Conservation (phyloP, 2,888 invertebrate species). For the Xanthorhoe designata region DNA sequence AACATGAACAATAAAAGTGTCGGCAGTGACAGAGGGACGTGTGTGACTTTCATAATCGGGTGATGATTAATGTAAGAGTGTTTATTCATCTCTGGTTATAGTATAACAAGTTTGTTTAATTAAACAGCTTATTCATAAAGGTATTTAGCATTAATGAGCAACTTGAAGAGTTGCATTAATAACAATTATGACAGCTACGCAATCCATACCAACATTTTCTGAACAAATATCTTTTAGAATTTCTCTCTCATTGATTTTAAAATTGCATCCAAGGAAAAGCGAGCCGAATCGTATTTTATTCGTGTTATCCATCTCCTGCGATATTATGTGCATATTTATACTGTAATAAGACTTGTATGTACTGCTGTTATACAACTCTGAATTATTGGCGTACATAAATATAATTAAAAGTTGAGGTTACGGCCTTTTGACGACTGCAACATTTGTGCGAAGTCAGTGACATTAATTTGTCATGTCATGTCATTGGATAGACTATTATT, state of each 20-base stretch:
- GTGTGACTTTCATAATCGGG: slow-evolving; percentile 38
- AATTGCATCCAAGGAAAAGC: slow-evolving; percentile 22
- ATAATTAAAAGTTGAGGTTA: slow-evolving; percentile 48
- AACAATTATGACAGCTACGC: slow-evolving; percentile 19
- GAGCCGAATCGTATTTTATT: slow-evolving; percentile 30
- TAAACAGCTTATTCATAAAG: slow-evolving; percentile 40
- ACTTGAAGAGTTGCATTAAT: slow-evolving; percentile 24
- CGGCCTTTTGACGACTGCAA: slow-evolving; percentile 47
- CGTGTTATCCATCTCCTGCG: slow-evolving; percentile 33
- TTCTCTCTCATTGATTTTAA: slow-evolving; percentile 6
- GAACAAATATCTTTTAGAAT: slow-evolving; percentile 1
- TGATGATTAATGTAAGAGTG: slow-evolving; percentile 40
- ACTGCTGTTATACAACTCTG: slow-evolving; percentile 43
- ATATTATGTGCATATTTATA: slow-evolving; percentile 42
- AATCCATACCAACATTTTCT: slow-evolving; percentile 9
- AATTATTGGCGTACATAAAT: slow-evolving; percentile 50
- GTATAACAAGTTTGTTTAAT: slow-evolving; percentile 44
- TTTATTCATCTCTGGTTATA: slow-evolving; percentile 40
- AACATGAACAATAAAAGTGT: slow-evolving; percentile 39
- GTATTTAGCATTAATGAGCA: slow-evolving; percentile 40
- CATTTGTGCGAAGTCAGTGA: slow-evolving; percentile 23
- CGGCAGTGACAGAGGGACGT: slow-evolving; percentile 26
- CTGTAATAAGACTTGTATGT: slow-evolving; percentile 40
- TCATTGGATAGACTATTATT: slow-evolving; percentile 24
- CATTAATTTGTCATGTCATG: slow-evolving; percentile 15